Conservation (phyloP, 30 jellyfish, hydroid and myxozoan genomes). For the Aurelia sp. region DNA sequence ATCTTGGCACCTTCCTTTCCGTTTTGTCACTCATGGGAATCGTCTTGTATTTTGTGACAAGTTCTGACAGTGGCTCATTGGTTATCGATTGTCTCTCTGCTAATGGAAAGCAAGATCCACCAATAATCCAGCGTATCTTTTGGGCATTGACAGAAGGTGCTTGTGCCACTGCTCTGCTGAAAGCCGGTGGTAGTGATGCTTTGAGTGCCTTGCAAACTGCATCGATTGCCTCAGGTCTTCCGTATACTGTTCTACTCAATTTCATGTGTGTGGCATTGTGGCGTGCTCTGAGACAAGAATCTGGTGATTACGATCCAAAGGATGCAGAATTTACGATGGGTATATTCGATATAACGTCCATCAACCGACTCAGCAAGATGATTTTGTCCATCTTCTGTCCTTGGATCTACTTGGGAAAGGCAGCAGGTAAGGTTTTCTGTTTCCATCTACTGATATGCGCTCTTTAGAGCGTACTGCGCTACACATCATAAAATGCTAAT, state of each 20-base stretch:
- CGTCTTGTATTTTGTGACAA: constrained; percentile 88
- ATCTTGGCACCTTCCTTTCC: constrained; percentile 78
- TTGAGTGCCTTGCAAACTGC: constrained; percentile 88
- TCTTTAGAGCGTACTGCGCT: no score
- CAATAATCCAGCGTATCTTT: constrained; percentile 86
- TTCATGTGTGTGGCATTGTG: constrained; percentile 96
- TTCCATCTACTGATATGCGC: no score
- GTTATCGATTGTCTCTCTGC: constrained; percentile 95
- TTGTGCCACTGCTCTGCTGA: constrained; percentile 87
- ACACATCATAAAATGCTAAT: no score
- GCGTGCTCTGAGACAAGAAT: constrained; percentile 92
- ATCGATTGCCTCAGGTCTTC: constrained; percentile 89
- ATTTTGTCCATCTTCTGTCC: constrained; percentile 80
- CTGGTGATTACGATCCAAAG: constrained; percentile 75
- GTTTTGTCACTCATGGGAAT: constrained; percentile 82
- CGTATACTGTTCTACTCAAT: constrained; percentile 77
- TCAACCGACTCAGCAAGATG: constrained; percentile 24
- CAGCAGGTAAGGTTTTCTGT: constrained; percentile 42
- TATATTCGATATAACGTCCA: constrained; percentile 47
- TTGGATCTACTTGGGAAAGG: constrained; percentile 81
- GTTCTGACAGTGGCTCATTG: constrained; percentile 94
- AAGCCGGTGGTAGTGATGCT: constrained; percentile 86
- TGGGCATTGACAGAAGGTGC: constrained; percentile 99
- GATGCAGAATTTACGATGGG: constrained; percentile 63
- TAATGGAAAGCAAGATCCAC: constrained; percentile 97